Conservation (phyloP, 2,888 invertebrate genomes). For the Drosophila engyochracea region DNA sequence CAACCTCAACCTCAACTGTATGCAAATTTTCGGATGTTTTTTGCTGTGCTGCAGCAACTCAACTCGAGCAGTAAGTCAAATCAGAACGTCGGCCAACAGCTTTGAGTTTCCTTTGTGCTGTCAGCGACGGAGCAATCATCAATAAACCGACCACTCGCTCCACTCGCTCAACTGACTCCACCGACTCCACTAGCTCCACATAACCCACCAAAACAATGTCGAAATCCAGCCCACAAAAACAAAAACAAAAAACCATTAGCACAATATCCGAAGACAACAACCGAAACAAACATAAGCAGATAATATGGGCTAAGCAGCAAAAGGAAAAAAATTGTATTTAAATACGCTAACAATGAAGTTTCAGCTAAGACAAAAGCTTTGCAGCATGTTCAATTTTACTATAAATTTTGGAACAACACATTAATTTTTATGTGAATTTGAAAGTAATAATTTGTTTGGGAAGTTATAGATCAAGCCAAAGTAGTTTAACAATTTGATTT, state of each 20-base stretch:
- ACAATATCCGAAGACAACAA: conserved; percentile 42
- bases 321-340: background rate
- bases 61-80: conserved; percentile 80
- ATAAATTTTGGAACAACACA: background rate
- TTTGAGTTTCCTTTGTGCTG: conserved; percentile 76
- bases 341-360: conserved; percentile 1
- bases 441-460: fast-evolving
- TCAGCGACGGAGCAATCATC: conserved; percentile 73
- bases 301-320: background rate
- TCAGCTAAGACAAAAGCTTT: background rate
- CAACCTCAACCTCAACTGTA: conserved; percentile 67
- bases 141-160: conserved; percentile 59
- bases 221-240: conserved; percentile 58
- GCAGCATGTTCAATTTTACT: background rate
- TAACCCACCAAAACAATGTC: conserved; percentile 69
- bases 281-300: conserved; percentile 39
- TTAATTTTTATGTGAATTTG: too few species aligned
- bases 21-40: conserved; percentile 64
- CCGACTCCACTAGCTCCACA: conserved; percentile 27
- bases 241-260: conserved; percentile 27
- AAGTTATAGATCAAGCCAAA: background rate
- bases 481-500: background rate
- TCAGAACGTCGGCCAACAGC: conserved; percentile 61
- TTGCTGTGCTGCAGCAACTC: conserved; percentile 64
- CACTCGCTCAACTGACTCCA: conserved; percentile 27